Evolutionary conservation across 2,797 vertebrate genomes (phyloP), one percentile per base, ranked within the genome.

Genomic region (Brachymystax lenok): DNA sequence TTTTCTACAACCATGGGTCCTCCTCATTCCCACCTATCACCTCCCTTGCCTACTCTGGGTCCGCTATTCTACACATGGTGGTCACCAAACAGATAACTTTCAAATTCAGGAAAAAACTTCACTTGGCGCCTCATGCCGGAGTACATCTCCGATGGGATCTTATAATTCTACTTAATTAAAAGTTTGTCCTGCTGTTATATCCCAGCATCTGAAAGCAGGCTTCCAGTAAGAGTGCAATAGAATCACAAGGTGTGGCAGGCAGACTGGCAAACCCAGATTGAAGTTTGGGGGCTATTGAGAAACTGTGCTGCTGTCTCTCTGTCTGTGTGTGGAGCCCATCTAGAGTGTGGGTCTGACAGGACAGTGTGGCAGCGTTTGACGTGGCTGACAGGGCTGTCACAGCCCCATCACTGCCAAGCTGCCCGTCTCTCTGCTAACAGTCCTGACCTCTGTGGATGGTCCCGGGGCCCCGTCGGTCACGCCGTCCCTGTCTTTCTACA

Each of bases 321-420:
- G 10, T 75, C 66, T 79, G 72, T 67, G 27, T 73, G 68, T 67
- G 61, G 70, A 76, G 81, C n/a, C 77, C 80, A 19, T 19, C 54
- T 8, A 19, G 19, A 85, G 85, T 27, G 82, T 80, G 88, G 82
- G 80, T 91, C 89, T 91, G 89, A 94, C 91, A 93, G 85, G 89
- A 76, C 83, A 86, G 83, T 90, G 87, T 89, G 83, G 80, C 76
- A 79, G 71, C 77, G 73, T 88, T 78, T 82, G 85, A 85, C 78
- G 81, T 72, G 0, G 88, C 90, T 96, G 95, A 96, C 95, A 95
- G 91, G 40, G 81, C 93, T 93, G 93, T 95, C 95, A 94, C 87
- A 74, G 90, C 79, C 92, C 84, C 93, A 93, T 95, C 94, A 93
- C 93, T 87, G 90, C 94, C 86, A 83, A 69, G 52, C 67, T 54